These are phyloP conservation scores for Drosophila kurseongensis DNA, from an alignment of 1,140 invertebrate genomes.

Conservation along the genomic window DNA sequence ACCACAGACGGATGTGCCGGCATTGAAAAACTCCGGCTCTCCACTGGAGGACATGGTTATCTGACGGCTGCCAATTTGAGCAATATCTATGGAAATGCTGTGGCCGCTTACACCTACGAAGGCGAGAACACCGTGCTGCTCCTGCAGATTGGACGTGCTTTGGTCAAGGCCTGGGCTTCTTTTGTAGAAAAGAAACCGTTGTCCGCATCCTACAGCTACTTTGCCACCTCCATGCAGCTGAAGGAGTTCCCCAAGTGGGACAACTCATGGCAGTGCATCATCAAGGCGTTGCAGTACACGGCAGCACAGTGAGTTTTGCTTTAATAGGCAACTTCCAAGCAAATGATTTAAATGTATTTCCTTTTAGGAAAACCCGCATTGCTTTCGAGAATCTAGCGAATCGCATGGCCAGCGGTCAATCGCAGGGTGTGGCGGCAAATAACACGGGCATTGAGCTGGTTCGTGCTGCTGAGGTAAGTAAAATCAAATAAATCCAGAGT, in stretches of 20 bases:
- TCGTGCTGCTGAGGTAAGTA: conserved; percentile 88
- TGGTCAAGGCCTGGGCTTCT: conserved; percentile 90
- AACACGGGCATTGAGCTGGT: conserved; percentile 91
- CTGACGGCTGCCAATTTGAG: conserved; percentile 94
- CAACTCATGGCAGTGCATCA: conserved; percentile 87
- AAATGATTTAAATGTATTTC: background rate
- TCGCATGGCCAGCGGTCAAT: conserved; percentile 87
- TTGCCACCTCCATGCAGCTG: conserved; percentile 84
- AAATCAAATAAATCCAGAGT: background rate
- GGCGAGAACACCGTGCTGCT: conserved; percentile 98
- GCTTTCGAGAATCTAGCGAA: conserved; percentile 89
- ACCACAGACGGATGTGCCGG: conserved; percentile 90
- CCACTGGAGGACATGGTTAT: conserved; percentile 98
- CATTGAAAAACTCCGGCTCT: conserved; percentile 91
- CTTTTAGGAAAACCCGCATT: conserved; percentile 88
- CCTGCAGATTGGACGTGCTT: conserved; percentile 93
- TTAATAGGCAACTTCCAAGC: fast-evolving
- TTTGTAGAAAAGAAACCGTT: conserved; percentile 86
- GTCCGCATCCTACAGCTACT: conserved; percentile 88
- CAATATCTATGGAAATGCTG: conserved; percentile 91
- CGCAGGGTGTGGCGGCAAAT: conserved; percentile 93
- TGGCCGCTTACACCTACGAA: conserved; percentile 97
- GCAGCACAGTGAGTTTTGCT: conserved; percentile 88
- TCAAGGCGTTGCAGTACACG: conserved; percentile 88
- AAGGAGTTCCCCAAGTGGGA: conserved; percentile 86